Conservation (phyloP, 2,888 invertebrate species). For the Operophtera brumata region DNA sequence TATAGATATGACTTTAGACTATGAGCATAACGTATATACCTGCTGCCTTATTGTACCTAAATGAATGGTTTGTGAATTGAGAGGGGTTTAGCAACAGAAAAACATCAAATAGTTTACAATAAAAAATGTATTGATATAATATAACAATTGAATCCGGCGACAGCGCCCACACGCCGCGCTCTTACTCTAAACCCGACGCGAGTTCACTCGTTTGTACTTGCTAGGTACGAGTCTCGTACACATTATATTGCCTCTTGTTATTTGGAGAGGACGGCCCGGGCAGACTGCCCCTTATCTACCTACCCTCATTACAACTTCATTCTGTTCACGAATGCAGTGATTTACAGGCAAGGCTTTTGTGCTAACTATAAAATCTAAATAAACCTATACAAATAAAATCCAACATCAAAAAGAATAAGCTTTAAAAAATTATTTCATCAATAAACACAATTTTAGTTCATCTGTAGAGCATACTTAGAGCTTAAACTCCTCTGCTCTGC, state of each 20-base stretch:
- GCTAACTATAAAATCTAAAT: conserved; percentile 42
- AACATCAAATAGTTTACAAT: conserved; percentile 55
- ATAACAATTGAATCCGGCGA: conserved; percentile 67
- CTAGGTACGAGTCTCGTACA: conserved; percentile 44
- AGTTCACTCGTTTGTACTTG: conserved; percentile 58
- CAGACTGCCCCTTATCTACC: conserved; percentile 21
- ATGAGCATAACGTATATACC: too few species aligned
- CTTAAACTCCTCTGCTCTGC: background rate
- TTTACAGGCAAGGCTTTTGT: conserved; percentile 37
- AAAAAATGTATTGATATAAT: conserved; percentile 80
- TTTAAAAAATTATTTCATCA: conserved; percentile 36
- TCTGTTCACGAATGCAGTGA: background rate
- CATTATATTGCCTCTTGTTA: conserved; percentile 40
- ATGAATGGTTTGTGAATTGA: background rate
- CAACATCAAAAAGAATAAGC: conserved; percentile 46
- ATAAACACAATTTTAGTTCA: conserved; percentile 28
- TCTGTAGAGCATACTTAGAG: background rate
- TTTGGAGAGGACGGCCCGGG: conserved; percentile 48
- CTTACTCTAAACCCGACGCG: conserved; percentile 39
- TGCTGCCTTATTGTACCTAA: too few species aligned
- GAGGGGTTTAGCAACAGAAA: conserved; percentile 22
- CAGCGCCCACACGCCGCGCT: conserved; percentile 37
- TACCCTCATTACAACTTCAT: background rate
- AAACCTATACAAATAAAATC: conserved; percentile 44
- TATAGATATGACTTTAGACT: too few species aligned